Percentiles rank a stretch among this genome's conserved stretches.
These are phyloP conservation scores for Mystacides longicornis DNA, from an alignment of 2,888 invertebrate species.

Conservation along the genomic window DNA sequence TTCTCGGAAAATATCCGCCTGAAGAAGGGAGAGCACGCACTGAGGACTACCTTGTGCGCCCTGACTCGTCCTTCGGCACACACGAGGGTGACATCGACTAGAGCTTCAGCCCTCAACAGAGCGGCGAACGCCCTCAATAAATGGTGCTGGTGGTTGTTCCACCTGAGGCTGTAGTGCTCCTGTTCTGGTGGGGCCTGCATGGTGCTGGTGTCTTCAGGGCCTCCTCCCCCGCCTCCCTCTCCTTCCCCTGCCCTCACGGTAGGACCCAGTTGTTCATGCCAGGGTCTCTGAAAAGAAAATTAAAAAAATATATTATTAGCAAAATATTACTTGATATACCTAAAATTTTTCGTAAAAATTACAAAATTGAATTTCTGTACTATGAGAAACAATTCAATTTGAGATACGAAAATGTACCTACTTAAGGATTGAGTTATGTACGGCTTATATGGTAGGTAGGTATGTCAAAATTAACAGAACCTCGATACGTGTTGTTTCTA, in stretches of 20 bases:
- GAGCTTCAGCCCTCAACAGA: conserved; percentile 76
- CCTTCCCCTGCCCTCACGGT: conserved; percentile 1
- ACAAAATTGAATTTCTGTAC: no score
- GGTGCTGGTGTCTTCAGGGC: not conserved
- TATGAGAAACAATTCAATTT: no score
- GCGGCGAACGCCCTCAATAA: conserved; percentile 82
- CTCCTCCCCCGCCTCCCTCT: conserved; percentile 3
- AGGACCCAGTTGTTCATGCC: conserved; percentile 10
- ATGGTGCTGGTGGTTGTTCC: conserved; percentile 91
- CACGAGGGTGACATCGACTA: conserved; percentile 86
- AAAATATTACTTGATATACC: not conserved
- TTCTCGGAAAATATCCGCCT: conserved; percentile 83
- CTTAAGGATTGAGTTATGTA: no score
- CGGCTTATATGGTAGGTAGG: no score
- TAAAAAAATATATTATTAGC: not conserved
- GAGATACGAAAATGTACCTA: no score
- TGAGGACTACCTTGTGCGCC: conserved; percentile 87
- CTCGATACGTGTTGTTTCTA: no score
- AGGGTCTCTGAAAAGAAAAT: conserved; percentile 9
- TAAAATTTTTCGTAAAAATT: not conserved
- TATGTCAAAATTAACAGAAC: no score
- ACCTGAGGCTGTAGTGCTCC: conserved; percentile 85
- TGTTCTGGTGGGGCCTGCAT: conserved; percentile 51
- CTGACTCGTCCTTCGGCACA: conserved; percentile 79
- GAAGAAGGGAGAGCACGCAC: conserved; percentile 85